Base-by-base conservation (phyloP, 2,797 vertebrate genomes). In the Benthosema pterotum region DNA sequence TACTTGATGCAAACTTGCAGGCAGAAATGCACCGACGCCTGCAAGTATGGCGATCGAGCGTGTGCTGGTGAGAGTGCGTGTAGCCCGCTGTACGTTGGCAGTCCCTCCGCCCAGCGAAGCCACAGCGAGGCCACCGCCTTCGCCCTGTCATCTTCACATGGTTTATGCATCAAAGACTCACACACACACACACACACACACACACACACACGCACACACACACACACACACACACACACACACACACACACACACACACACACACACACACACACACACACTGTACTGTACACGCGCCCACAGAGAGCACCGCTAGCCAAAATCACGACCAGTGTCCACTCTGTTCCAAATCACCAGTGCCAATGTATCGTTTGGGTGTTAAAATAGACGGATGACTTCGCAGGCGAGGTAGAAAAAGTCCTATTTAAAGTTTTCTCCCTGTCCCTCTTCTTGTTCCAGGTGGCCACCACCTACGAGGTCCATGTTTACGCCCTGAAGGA, bases 391-490 rank as follows among this genome's bases (percentile, higher is more conserved):
- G n/a, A n/a, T n/a, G n/a, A n/a, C 32, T 38, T 38, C 11, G 32
- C 32, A 38, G 32, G 8, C 7, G 32, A 0, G 66, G 19, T 11
- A 52, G 51, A 15, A 52, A 18, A 52, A 18, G n/a, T 8, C 22
- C 13, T 32, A n/a, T 54, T 63, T 15, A 25, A 18, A 19, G 17
- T 47, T 11, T 42, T 59, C 0, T 56, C 1, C 2, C 38, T 45
- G 67, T 57, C 32, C n/a, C n/a, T n/a, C n/a, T n/a, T n/a, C n/a
- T n/a, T n/a, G n/a, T 52, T 58, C 57, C 64, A 99, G 98, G 92
- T 97, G 73, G 93, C 94, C 61, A 99, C 97, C 42, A 93, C 92
- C 38, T 99, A 99, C 61, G 96, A 98, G 90, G 95, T 99, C 62
- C 84, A 92, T 0, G 85, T 99, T 57, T 98, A 97, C 32, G 94